Evolutionary conservation across 2,888 invertebrate species (phyloP).

Genomic region (Coronaproctus castanopsis): DNA sequence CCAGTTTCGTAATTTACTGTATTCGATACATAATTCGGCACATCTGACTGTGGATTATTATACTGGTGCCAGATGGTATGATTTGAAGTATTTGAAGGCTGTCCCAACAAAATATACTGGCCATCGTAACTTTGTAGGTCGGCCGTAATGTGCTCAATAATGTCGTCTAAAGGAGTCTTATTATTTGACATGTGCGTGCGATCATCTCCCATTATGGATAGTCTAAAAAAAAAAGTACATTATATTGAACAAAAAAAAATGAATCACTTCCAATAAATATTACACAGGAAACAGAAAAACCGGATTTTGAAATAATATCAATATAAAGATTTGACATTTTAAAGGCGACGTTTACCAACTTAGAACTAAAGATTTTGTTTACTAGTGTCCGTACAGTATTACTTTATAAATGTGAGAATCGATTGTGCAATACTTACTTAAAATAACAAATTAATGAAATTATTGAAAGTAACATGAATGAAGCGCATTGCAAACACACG

Average conservation of each 20-base stretch:
- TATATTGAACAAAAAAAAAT: no score
- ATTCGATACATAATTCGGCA: conserved; percentile 10
- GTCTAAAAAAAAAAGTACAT: not conserved
- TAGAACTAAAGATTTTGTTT: not conserved
- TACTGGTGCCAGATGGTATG: conserved; percentile 16
- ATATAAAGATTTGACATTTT: not conserved
- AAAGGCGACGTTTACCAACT: not conserved
- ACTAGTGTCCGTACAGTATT: no score
- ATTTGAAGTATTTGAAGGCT: conserved; percentile 22
- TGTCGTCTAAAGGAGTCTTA: conserved; percentile 30
- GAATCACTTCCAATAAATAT: no score
- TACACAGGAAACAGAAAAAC: no score
- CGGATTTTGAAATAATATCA: no score
- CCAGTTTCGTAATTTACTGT: not conserved
- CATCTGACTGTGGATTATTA: conserved; percentile 9
- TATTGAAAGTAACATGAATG: not conserved
- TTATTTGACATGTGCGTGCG: conserved; percentile 14
- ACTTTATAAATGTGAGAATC: no score
- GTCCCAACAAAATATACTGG: conserved; percentile 35
- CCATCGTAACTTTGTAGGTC: conserved; percentile 36
- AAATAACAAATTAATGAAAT: not conserved
- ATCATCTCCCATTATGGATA: conserved; percentile 5
- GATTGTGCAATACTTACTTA: not conserved
- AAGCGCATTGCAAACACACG: not conserved
- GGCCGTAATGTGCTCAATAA: conserved; percentile 38